A percentile compares a stretch with the other conserved stretches of the same genome.
Evolutionary conservation across 2,888 invertebrate species (phyloP).

Genomic region (Uropetala carovei): DNA sequence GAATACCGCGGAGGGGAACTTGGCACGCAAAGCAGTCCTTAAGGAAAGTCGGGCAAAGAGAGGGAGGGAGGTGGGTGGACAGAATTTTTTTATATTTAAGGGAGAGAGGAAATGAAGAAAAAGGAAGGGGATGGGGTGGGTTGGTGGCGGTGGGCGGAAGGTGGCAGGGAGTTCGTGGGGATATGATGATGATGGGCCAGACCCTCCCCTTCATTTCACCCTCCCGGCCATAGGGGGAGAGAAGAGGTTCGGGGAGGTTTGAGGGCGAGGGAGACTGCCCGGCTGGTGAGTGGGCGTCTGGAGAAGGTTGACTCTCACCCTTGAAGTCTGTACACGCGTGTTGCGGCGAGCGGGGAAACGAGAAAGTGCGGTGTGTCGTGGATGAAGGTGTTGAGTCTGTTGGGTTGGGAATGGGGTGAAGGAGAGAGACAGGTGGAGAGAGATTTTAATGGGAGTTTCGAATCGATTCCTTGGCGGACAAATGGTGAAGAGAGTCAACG

Average conservation of each 20-base stretch:
- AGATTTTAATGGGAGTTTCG: too few species aligned
- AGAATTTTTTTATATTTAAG: neutral
- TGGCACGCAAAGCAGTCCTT: constrained; percentile 60
- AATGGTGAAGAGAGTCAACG: neutral
- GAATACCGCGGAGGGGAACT: constrained; percentile 27
- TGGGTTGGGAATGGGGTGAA: too few species aligned
- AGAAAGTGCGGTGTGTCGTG: neutral
- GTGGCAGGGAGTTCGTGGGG: neutral
- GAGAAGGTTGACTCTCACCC: neutral
- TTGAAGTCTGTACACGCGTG: neutral
- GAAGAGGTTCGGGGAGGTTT: neutral
- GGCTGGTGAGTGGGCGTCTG: neutral
- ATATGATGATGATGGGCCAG: constrained; percentile 35
- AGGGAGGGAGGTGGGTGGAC: neutral
- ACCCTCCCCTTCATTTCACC: constrained; percentile 9
- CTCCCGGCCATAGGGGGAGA: neutral
- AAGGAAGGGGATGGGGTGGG: neutral
- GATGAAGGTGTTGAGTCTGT: too few species aligned
- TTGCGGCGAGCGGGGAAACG: neutral
- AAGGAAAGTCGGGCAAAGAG: constrained; percentile 22
- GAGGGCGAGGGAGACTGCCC: neutral
- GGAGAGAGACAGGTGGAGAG: neutral
- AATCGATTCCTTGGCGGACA: too few species aligned
- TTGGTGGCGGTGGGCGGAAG: neutral
- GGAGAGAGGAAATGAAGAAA: neutral